These are phyloP conservation scores for Acrossocheilus wenchowensis DNA, from an alignment of 2,797 vertebrate genomes.

Conservation along the genomic window DNA sequence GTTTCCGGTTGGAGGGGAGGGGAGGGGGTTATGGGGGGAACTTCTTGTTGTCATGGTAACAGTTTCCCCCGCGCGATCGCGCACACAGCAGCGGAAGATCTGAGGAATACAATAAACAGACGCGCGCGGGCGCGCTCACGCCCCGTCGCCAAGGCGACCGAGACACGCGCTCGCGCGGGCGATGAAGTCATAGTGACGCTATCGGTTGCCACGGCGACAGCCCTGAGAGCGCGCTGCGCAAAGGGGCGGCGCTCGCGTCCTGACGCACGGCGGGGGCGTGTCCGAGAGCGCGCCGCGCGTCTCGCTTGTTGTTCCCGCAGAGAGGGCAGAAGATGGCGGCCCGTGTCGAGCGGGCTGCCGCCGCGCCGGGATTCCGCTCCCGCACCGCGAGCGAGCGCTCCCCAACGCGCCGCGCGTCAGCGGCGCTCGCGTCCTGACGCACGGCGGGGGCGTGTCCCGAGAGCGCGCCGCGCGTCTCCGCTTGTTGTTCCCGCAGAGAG, in stretches of 20 bases:
- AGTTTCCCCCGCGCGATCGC: constrained; percentile 17
- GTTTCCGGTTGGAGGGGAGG: not conserved
- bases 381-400: constrained; percentile 77
- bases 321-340: constrained; percentile 89
- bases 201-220: constrained; percentile 76
- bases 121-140: constrained; percentile 69
- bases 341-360: constrained; percentile 85
- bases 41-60: constrained; percentile 59
- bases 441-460: constrained; percentile 82
- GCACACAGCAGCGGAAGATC: not conserved
- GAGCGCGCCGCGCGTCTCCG: constrained; percentile 81
- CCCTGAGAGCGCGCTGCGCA: constrained; percentile 81
- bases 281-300: constrained; percentile 81
- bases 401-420: constrained; percentile 76
- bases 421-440: constrained; percentile 81
- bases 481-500: constrained; percentile 87
- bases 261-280: constrained; percentile 85
- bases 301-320: constrained; percentile 86
- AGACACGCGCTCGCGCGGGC: constrained; percentile 70
- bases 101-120: not conserved
- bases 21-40: constrained; percentile 21
- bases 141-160: constrained; percentile 72
- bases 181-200: constrained; percentile 86
- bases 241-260: constrained; percentile 79
- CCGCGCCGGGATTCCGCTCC: constrained; percentile 83